A percentile compares a stretch with the other conserved stretches of the same genome.
Evolutionary conservation across 2,113 vertebrate genomes (phyloP).

Genomic region (Campylomormyrus numenius): DNA sequence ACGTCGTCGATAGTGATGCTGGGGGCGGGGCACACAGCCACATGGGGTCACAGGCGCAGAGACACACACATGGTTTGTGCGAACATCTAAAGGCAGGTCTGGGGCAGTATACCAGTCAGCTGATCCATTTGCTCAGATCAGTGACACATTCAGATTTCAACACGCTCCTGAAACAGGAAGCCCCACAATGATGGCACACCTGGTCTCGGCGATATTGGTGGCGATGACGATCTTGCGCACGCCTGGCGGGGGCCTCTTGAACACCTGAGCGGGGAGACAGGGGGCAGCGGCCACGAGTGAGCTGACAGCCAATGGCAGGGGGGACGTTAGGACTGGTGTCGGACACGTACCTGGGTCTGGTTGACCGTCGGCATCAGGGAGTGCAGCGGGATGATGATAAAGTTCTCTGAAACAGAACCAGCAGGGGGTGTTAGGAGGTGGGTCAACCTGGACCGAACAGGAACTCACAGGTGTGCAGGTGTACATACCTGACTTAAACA

Average conservation of each 20-base stretch:
- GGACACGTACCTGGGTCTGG: constrained; percentile 83
- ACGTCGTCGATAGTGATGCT: constrained; percentile 98
- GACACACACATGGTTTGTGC: background rate
- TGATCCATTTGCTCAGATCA: constrained; percentile 7
- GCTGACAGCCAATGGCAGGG: background rate
- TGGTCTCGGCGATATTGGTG: constrained; percentile 97
- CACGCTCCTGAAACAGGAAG: background rate
- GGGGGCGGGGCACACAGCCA: constrained; percentile 21
- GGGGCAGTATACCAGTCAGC: constrained; percentile 29
- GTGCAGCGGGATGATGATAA: constrained; percentile 93
- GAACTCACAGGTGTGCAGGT: background rate
- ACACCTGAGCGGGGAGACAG: constrained; percentile 69
- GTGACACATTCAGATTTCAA: background rate
- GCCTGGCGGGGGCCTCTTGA: constrained; percentile 87
- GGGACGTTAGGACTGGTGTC: background rate
- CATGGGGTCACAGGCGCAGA: background rate
- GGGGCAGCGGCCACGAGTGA: background rate
- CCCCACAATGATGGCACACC: constrained; percentile 55
- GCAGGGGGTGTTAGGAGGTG: background rate
- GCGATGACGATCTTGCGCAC: constrained; percentile 97
- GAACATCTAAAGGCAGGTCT: constrained; percentile 17
- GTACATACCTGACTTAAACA: constrained; percentile 86
- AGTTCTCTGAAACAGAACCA: constrained; percentile 72
- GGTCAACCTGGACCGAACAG: background rate
- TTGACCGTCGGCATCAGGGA: constrained; percentile 96